Evolutionary conservation across 2,888 invertebrate genomes (phyloP).

Genomic region (Dinocampus coccinellae): DNA sequence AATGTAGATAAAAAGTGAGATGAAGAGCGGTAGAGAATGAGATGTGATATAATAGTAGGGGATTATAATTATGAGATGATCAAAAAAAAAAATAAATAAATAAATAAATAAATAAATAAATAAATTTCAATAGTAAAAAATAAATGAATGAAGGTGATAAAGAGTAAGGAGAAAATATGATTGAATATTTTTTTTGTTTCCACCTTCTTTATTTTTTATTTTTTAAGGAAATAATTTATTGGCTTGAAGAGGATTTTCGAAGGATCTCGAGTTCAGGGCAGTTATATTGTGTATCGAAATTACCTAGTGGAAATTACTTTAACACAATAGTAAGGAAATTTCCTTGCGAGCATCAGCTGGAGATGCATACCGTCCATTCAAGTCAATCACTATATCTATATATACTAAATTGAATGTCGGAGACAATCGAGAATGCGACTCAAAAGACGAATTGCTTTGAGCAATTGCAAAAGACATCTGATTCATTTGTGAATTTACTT

Average conservation of each 20-base stretch:
- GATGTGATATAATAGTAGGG: too few species aligned
- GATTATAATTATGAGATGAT: too few species aligned
- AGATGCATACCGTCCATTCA: slow-evolving; percentile 38
- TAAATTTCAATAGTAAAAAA: background rate
- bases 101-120: too few species aligned
- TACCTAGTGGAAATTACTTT: slow-evolving; percentile 47
- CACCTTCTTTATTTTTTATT: too few species aligned
- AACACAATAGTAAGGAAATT: slow-evolving; percentile 33
- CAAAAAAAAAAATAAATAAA: too few species aligned
- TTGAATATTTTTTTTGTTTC: too few species aligned
- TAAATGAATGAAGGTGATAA: too few species aligned
- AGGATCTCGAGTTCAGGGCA: background rate
- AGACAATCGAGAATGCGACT: slow-evolving; percentile 25
- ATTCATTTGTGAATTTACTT: slow-evolving; percentile 29
- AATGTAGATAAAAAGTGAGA: background rate
- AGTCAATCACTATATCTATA: slow-evolving; percentile 20
- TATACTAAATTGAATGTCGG: slow-evolving; percentile 38
- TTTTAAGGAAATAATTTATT: background rate
- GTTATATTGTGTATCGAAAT: slow-evolving; percentile 15
- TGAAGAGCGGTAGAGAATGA: background rate
- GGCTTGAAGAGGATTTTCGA: background rate
- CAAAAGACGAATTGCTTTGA: slow-evolving; percentile 32
- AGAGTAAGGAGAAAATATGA: too few species aligned
- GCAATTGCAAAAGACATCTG: slow-evolving; percentile 31
- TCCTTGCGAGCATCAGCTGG: slow-evolving; percentile 34